These are phyloP conservation scores for Isurus oxyrinchus DNA, from an alignment of 2,113 vertebrate species.

Conservation along the genomic window DNA sequence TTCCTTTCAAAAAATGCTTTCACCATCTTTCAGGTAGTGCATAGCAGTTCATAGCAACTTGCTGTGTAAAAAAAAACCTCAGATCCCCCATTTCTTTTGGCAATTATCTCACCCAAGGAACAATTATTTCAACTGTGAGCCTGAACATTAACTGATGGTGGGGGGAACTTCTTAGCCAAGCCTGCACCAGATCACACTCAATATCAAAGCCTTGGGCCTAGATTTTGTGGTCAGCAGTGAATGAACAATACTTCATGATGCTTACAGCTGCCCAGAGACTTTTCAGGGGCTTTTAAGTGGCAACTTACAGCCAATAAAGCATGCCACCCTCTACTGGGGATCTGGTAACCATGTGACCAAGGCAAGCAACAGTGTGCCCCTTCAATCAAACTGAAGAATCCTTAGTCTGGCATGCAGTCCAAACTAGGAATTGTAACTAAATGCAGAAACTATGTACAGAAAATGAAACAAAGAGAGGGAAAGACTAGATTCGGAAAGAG, in stretches of 20 bases:
- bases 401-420: background rate
- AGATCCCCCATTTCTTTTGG: background rate
- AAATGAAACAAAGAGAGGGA: background rate
- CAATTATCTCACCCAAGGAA: background rate
- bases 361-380: background rate
- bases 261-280: background rate
- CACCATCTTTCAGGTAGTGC: background rate
- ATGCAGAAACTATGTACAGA: background rate
- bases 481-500: background rate
- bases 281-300: too few species aligned
- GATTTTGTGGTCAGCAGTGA: background rate
- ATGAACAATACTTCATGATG: background rate
- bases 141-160: background rate
- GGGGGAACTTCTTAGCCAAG: too few species aligned
- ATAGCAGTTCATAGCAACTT: background rate
- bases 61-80: background rate
- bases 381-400: background rate
- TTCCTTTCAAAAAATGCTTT: background rate
- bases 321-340: too few species aligned
- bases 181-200: background rate
- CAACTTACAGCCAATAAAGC: too few species aligned
- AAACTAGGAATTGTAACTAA: background rate
- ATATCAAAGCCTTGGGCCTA: background rate
- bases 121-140: background rate
- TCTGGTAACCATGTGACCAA: too few species aligned